Percentiles rank a stretch among this genome's conserved stretches.
Conservation (phyloP, 2,888 invertebrate species). For the Deroplatys truncata region DNA sequence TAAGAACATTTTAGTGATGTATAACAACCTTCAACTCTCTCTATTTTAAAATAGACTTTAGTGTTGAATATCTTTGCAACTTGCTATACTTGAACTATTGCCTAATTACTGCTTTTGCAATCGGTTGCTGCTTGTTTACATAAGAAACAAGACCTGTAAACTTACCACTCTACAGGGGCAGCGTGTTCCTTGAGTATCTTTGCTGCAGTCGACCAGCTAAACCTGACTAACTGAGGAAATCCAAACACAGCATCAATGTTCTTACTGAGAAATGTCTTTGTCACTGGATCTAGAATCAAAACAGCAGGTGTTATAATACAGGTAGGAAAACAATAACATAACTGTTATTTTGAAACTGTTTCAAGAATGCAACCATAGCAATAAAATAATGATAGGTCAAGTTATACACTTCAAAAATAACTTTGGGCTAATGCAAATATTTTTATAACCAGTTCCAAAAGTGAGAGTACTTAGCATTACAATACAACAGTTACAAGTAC, state of each 20-base stretch:
- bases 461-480: too few species aligned
- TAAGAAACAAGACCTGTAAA: not conserved
- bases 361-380: not conserved
- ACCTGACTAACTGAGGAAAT: conserved; percentile 87
- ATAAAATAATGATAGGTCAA: not conserved
- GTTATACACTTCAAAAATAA: too few species aligned
- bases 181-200: conserved; percentile 72
- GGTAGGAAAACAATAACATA: not conserved
- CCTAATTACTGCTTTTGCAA: too few species aligned
- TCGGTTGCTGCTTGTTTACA: too few species aligned
- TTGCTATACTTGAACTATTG: too few species aligned
- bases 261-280: conserved; percentile 82
- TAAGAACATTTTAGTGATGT: too few species aligned
- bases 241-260: conserved; percentile 90
- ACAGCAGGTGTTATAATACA: not conserved
- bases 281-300: conserved; percentile 71
- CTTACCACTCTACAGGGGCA: conserved; percentile 67
- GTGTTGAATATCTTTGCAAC: too few species aligned
- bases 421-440: too few species aligned
- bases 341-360: not conserved
- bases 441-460: too few species aligned
- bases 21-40: too few species aligned
- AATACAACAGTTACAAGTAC: too few species aligned
- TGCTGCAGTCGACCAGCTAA: conserved; percentile 96
- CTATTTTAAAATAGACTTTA: too few species aligned